A percentile compares a stretch with the other conserved stretches of the same genome.
Evolutionary conservation across 2,797 vertebrate species (phyloP).

Genomic region (Arnoldichthys spilopterus): DNA sequence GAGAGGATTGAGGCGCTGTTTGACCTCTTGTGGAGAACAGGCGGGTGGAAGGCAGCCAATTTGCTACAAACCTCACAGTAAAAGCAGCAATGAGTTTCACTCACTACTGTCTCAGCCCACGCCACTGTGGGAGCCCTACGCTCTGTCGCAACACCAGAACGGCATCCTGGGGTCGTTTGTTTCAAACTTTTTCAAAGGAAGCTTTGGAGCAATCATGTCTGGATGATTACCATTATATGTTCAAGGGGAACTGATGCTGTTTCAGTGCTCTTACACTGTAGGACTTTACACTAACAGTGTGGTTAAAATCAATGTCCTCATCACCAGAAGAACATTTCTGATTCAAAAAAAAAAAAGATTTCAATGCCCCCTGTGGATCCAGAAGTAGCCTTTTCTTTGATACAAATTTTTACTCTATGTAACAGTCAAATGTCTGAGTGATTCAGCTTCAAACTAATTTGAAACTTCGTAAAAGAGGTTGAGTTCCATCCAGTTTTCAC

Average conservation of each 20-base stretch:
- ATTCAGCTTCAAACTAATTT: not conserved
- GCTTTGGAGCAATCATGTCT: not conserved
- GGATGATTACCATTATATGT: not conserved
- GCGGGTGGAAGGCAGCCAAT: conserved; percentile 40
- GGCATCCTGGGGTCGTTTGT: not conserved
- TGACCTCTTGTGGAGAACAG: conserved; percentile 42
- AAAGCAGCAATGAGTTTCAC: conserved; percentile 28
- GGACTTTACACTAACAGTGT: not conserved
- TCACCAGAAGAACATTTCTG: not conserved
- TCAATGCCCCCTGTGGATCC: not conserved
- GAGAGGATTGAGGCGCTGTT: conserved; percentile 17
- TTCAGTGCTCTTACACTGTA: not conserved
- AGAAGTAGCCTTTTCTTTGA: not conserved
- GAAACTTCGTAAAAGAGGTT: no score
- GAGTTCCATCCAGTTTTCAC: no score
- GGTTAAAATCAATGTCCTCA: not conserved
- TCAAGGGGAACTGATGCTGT: not conserved
- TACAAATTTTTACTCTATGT: not conserved
- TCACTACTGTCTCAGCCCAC: not conserved
- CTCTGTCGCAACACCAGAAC: not conserved
- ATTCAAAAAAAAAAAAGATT: not conserved
- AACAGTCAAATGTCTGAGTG: not conserved
- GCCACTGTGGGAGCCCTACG: not conserved
- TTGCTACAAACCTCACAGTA: conserved; percentile 22
- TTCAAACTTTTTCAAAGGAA: not conserved